phyloP scores from a whole-genome alignment of 2,113 vertebrate genomes.

The Chrysemys picta region DNA sequence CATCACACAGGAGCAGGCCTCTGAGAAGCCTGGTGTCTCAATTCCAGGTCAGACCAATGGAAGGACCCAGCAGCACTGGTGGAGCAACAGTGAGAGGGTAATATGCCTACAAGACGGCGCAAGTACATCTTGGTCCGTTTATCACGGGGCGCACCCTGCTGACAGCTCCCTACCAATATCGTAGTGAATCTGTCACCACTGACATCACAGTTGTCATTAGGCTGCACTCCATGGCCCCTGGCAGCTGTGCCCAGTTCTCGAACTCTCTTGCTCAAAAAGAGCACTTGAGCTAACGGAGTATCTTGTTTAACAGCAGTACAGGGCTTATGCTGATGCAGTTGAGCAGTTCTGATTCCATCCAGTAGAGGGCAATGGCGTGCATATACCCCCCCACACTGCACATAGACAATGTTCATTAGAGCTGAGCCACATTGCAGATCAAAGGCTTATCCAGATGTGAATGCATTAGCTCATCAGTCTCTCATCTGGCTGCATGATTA shows the following conservation, averaged over 20 bases:
- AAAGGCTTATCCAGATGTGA: neutral
- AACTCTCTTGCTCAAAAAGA: neutral
- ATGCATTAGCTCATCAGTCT: neutral
- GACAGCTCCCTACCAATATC: neutral
- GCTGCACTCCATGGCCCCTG: neutral
- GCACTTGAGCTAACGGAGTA: neutral
- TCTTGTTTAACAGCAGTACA: neutral
- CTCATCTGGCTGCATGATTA: neutral
- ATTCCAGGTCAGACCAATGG: neutral
- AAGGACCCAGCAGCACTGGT: neutral
- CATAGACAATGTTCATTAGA: neutral
- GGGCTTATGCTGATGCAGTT: neutral
- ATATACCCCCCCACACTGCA: rapidly evolving
- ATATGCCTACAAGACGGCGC: neutral
- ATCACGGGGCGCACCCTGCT: neutral
- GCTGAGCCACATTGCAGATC: neutral
- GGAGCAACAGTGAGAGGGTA: neutral
- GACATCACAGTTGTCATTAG: neutral
- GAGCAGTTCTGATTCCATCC: neutral
- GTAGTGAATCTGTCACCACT: neutral
- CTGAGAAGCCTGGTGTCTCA: neutral
- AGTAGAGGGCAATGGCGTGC: rapidly evolving
- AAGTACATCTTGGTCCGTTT: neutral
- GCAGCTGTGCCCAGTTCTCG: neutral
- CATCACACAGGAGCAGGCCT: rapidly evolving